Percentiles rank a stretch among this genome's conserved stretches.
phyloP scores from a whole-genome alignment of 2,888 invertebrate species.

The Nebria salina region DNA sequence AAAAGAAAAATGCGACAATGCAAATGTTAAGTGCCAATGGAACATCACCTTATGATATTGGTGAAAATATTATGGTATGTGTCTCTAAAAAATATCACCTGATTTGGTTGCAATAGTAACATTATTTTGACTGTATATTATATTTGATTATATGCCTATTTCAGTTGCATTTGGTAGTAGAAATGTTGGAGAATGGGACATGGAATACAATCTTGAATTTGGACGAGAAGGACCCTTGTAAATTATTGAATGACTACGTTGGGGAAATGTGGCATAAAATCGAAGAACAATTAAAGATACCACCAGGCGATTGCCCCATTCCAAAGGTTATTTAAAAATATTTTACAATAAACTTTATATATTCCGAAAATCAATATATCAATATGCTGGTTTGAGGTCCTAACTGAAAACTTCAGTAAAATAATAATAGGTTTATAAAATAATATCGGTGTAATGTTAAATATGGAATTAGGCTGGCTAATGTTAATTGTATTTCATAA shows the following conservation, averaged over 20 bases:
- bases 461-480: too few species aligned
- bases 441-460: too few species aligned
- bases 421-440: too few species aligned
- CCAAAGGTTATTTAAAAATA: constrained; percentile 23
- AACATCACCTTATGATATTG: constrained; percentile 28
- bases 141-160: not conserved
- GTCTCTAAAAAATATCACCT: not conserved
- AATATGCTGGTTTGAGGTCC: too few species aligned
- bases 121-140: too few species aligned
- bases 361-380: too few species aligned
- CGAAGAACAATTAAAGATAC: constrained; percentile 27
- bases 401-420: too few species aligned
- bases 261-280: constrained; percentile 31
- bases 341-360: too few species aligned
- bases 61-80: constrained; percentile 32
- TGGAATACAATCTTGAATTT: constrained; percentile 29
- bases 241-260: constrained; percentile 35
- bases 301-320: constrained; percentile 36
- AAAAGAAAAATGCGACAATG: constrained; percentile 23
- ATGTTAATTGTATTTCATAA: too few species aligned
- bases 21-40: constrained; percentile 26
- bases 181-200: constrained; percentile 21
- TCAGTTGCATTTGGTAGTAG: constrained; percentile 28
- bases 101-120: too few species aligned
- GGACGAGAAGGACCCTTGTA: constrained; percentile 38